Base-by-base conservation (phyloP, 2,888 invertebrate genomes). In the Poecilus cupreus region DNA sequence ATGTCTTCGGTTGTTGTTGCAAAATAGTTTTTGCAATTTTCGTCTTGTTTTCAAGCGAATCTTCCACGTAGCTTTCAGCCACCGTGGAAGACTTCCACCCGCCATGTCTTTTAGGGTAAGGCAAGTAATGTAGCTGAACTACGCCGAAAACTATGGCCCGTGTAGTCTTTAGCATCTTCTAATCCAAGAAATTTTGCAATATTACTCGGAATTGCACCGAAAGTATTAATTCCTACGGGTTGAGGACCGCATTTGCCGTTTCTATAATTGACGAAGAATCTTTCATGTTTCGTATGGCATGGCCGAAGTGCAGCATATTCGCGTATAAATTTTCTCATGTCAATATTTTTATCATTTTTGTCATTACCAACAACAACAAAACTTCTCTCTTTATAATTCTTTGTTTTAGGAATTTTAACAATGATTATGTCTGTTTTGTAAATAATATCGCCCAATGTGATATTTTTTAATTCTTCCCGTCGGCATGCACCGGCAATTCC, bases 401-500 rank as follows among this genome's bases (percentile, higher is more conserved):
- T 57, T 22, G 22, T 22, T 13, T 49, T 0, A 18, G 51, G 51
- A 18, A 51, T 51, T 4, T 49, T 49, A 6, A 49, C 49, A 13
- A 49, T 16, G 16, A 5, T 49, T 16, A 49, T 16, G 16, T 49
- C 3, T 16, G 1, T 2, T 6, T 13, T 49, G n/a, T 49, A n/a
- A 13, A 4, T 49, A 4, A 46, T 5, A 54, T 18, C 32, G 84
- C 83, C n/a, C 84, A 85, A 79, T 83, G 83, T n/a, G 84, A 86
- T 64, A 83, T 84, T 54, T 74, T 43, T 22, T 78, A 89, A 89
- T 81, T 87, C 93, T 82, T 89, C 93, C 51, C 93, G 92, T 13
- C 93, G 94, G 94, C 92, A 51, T 46, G 46, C 46, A 5, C 46
- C 46, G n/a, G 46, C 46, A 46, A 13, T 49, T 16, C 49, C 16